phyloP scores from a whole-genome alignment of 30 jellyfish, hydroid and myxozoan species.

The Catostylus mosaicus region DNA sequence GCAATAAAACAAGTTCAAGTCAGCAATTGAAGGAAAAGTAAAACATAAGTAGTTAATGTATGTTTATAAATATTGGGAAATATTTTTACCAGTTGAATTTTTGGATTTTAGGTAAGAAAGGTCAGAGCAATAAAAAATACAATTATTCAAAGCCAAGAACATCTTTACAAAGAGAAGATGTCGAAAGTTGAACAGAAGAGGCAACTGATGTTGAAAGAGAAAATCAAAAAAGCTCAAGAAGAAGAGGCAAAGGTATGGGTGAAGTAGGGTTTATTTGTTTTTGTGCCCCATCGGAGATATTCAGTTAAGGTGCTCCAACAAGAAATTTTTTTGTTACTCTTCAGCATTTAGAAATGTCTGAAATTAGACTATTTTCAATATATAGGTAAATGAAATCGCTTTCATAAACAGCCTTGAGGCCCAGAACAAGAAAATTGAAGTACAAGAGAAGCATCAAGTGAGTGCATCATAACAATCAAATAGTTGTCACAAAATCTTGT shows the following conservation, averaged over 20 bases:
- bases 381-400: conserved; percentile 94
- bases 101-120: conserved; percentile 75
- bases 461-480: too few relatives aligned
- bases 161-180: conserved; percentile 76
- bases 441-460: conserved; percentile 93
- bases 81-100: too few relatives aligned
- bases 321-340: too few relatives aligned
- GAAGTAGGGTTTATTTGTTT: neutral
- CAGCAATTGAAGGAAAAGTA: too few relatives aligned
- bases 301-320: too few relatives aligned
- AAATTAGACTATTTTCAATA: neutral
- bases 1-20: too few relatives aligned
- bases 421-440: conserved; percentile 93
- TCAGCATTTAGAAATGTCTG: neutral
- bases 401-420: conserved; percentile 94
- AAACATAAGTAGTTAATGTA: too few relatives aligned
- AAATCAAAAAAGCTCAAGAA: conserved; percentile 92
- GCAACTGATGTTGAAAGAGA: conserved; percentile 81
- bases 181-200: conserved; percentile 83
- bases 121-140: conserved; percentile 79
- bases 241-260: conserved; percentile 96
- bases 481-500: too few relatives aligned
- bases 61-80: too few relatives aligned
- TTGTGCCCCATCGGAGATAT: neutral
- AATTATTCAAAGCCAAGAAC: conserved; percentile 70